Conservation (phyloP, 2,797 vertebrate species). For the Poecilia gillii region DNA sequence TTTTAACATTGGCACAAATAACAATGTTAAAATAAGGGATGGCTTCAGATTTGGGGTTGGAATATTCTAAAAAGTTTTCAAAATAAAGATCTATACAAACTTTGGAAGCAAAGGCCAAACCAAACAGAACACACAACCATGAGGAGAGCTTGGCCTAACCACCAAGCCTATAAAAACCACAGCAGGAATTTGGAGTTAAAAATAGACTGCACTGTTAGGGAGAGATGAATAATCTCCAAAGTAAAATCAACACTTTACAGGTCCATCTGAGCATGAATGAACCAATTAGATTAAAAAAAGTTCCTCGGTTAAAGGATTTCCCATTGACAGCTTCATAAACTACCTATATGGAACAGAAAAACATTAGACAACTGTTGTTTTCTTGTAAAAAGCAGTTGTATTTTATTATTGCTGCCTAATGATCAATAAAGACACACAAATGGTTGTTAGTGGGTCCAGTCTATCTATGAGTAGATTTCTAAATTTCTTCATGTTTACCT, state of each 20-base stretch:
- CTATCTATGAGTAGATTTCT: neutral
- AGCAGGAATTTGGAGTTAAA: neutral
- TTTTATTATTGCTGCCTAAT: neutral
- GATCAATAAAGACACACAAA: neutral
- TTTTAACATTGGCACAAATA: neutral
- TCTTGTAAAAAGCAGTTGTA: neutral
- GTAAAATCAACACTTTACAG: neutral
- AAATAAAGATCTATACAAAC: neutral
- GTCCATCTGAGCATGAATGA: neutral
- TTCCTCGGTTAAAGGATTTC: neutral
- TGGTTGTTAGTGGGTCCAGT: neutral
- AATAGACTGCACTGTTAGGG: neutral
- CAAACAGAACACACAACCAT: neutral
- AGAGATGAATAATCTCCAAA: neutral
- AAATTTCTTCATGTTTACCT: neutral
- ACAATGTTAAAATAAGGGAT: neutral
- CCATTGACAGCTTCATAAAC: neutral
- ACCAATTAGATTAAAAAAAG: neutral
- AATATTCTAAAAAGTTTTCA: neutral
- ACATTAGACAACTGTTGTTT: neutral
- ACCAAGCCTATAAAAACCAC: neutral
- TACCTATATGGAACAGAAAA: neutral
- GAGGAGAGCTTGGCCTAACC: neutral
- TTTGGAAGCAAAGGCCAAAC: neutral
- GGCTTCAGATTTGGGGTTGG: neutral